Base-by-base conservation (phyloP, 1,140 invertebrate species). In the Cydia splendana region DNA sequence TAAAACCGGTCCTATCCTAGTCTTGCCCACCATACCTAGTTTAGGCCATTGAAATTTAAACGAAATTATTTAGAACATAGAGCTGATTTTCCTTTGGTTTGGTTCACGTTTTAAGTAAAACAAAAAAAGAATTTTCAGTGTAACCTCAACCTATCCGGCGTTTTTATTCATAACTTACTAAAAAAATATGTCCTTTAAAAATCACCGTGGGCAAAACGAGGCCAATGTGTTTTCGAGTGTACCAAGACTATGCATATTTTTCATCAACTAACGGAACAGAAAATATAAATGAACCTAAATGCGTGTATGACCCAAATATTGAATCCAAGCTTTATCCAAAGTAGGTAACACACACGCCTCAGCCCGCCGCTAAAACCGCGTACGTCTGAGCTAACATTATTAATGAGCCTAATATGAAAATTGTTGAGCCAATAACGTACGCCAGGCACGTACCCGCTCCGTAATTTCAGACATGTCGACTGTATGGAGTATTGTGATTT, bases 381-480 rank as follows among this genome's bases (percentile, higher is more conserved):
- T 48, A 57, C 57, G 67, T 71, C 34, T 20, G n/a, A 42, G 69
- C 34, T 18, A 74, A 74, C 73, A 74, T 74, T 71, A 74, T 74
- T 74, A 74, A 74, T 74, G 73, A 74, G 73, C 4, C 45, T 74
- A 74, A 74, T 74, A 74, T 74, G 73, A 51, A 74, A 74, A 74
- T 74, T 74, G 73, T 74, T 74, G 45, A 34, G 48, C 73, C 24
- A 74, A 74, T 74, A 74, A 51, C 42, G 20, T 42, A 74, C 45
- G 73, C 73, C 5, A 13, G 73, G 73, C 73, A 74, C 73, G 73
- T 74, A 9, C 53, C 6, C 15, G n/a, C 18, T n/a, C 18, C 45
- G 20, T 24, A 62, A 24, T 20, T 62, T 24, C 4, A 10, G 67
- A 71, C 65, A 69, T 71, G 67, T 71, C 67, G 67, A 71, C 38